Evolutionary conservation across 2,113 vertebrate genomes (phyloP), one percentile per base, ranked within the genome.

Genomic region (Alosa alosa): DNA sequence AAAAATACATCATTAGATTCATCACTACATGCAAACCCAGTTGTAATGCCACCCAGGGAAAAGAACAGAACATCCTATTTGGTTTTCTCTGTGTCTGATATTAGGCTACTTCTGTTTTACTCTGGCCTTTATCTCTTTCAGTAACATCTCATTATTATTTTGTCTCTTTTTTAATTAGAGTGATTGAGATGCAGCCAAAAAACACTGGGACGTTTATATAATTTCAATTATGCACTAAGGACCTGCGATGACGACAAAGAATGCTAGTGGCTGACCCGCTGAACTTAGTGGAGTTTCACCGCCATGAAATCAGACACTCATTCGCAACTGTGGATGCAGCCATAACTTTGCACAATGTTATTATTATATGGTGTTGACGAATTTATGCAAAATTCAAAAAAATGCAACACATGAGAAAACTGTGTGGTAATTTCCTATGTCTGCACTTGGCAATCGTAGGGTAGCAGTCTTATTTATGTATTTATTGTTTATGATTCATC

Each of bases 261-360:
- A 87, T 84, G 88, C 86, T 82, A 84, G 57, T 87, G 85, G 81
- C 85, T 41, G 82, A 88, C 85, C 78, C 52, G 86, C 85, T 85
- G 84, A 90, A 90, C 87, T 89, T 86, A 46, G 72, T 89, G 88
- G 88, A 88, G 89, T 85, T 85, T 87, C 88, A 89, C 91, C 89
- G 91, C 90, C 88, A 89, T 88, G 87, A 83, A 83, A 86, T 78
- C 85, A 89, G 87, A 91, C 84, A 85, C 86, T 86, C 83, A 72
- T 84, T 57, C 84, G 89, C 91, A 90, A 92, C 92, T 93, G 93
- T 94, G 94, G 86, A 90, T 81, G 91, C 92, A 94, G 91, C 93
- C 91, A 91, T 93, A 91, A 93, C 93, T 95, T 96, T 96, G 94
- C 95, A 96, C 95, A 96, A 93, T 90, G 84, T 91, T 93, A 92